Conservation (phyloP, 2,888 invertebrate genomes). For the Ommatoiulus sabulosus region DNA sequence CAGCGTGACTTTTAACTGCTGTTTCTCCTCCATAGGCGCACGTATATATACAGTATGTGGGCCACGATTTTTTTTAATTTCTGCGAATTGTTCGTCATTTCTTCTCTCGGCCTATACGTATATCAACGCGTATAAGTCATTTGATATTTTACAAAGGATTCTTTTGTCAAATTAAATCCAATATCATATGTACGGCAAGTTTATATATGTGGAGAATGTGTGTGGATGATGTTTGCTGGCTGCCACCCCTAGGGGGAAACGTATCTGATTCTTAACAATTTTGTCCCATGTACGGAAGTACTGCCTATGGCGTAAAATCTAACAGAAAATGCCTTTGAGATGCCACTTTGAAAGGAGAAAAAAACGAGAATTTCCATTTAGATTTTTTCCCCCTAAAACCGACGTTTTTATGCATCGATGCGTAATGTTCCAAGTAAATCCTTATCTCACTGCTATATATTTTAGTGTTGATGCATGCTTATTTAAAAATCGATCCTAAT, state of each 20-base stretch:
- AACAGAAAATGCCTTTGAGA: background rate
- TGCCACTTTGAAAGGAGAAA: background rate
- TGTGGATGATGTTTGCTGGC: background rate
- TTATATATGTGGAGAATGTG: background rate
- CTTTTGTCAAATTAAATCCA: constrained; percentile 47
- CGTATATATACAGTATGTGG: background rate
- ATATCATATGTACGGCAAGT: constrained; percentile 11
- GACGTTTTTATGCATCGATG: background rate
- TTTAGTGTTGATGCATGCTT: too few relatives aligned
- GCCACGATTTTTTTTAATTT: background rate
- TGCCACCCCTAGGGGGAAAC: background rate
- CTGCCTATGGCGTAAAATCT: background rate
- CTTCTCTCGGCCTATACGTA: background rate
- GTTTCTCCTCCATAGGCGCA: background rate
- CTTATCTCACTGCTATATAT: too few relatives aligned
- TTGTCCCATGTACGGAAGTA: background rate
- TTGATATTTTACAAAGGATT: constrained; percentile 45
- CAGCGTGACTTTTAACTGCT: background rate
- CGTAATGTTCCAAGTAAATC: background rate
- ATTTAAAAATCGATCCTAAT: too few relatives aligned
- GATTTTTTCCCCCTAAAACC: background rate
- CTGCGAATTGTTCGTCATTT: constrained; percentile 46
- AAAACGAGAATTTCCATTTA: background rate
- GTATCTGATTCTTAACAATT: background rate
- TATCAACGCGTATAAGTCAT: background rate